These are phyloP conservation scores for Lampris incognitus DNA, from an alignment of 2,113 vertebrate species.

Conservation along the genomic window DNA sequence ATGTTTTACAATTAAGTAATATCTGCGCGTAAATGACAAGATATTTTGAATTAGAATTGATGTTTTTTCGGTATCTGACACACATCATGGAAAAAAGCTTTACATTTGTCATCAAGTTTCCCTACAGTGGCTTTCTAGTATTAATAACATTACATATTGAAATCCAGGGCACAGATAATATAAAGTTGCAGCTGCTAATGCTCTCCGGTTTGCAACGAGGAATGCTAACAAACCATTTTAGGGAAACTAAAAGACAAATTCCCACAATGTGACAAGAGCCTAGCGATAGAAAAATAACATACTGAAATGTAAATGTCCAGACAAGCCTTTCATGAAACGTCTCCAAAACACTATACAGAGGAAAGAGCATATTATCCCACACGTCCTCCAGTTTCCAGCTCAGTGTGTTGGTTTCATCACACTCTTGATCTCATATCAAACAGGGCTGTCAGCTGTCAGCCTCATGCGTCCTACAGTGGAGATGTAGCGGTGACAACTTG, in stretches of 20 bases:
- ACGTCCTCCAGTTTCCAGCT: background rate
- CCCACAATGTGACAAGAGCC: background rate
- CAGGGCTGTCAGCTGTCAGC: constrained; percentile 31
- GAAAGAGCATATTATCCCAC: constrained; percentile 5
- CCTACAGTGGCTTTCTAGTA: constrained; percentile 47
- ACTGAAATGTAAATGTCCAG: constrained; percentile 5
- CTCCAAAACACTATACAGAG: background rate
- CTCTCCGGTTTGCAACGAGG: background rate
- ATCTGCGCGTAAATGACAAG: background rate
- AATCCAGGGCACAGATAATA: constrained; percentile 47
- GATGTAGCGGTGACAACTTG: constrained; percentile 25
- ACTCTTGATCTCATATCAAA: constrained; percentile 27
- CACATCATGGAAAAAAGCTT: constrained; percentile 58
- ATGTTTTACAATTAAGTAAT: too few species aligned
- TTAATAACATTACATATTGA: constrained; percentile 63
- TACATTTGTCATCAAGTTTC: constrained; percentile 50
- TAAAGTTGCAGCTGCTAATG: constrained; percentile 1
- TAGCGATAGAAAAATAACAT: background rate
- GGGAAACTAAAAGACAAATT: background rate
- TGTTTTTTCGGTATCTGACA: constrained; percentile 41
- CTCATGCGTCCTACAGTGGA: constrained; percentile 11
- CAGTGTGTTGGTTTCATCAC: background rate
- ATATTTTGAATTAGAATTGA: constrained; percentile 21
- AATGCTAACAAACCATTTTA: background rate
- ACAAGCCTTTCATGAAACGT: constrained; percentile 13